phyloP scores from a whole-genome alignment of 2,113 vertebrate species.

The Aspidoscelis tigris region DNA sequence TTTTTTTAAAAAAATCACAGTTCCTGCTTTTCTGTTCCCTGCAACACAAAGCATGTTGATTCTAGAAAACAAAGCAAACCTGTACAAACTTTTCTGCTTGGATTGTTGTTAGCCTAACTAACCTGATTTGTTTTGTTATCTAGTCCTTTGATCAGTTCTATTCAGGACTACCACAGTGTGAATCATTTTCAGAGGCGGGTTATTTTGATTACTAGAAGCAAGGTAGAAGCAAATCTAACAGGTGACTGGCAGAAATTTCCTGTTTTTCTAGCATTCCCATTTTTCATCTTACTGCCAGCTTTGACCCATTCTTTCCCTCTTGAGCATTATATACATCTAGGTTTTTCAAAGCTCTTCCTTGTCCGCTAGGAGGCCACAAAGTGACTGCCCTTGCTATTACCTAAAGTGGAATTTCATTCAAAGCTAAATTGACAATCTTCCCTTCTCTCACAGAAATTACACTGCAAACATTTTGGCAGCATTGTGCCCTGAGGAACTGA shows the following conservation, averaged over 20 bases:
- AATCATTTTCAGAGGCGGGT: conserved; percentile 19
- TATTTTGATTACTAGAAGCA: not conserved
- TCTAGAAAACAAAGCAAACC: conserved; percentile 23
- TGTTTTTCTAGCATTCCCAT: not conserved
- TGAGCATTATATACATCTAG: not conserved
- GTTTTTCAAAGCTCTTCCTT: not conserved
- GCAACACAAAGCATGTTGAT: not conserved
- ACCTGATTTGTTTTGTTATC: conserved; percentile 11
- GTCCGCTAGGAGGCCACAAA: not conserved
- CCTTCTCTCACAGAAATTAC: not conserved
- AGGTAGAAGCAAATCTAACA: conserved; percentile 8
- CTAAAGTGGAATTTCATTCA: not conserved
- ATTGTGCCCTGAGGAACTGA: not conserved
- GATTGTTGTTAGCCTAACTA: conserved; percentile 4
- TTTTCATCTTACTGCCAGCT: not conserved
- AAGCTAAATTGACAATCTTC: not conserved
- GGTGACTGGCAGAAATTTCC: not conserved
- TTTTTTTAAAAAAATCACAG: conserved; percentile 8
- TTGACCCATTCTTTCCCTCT: not conserved
- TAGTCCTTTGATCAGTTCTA: conserved; percentile 2
- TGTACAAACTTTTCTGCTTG: not conserved
- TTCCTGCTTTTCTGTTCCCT: conserved; percentile 18
- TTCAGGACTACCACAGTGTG: not conserved
- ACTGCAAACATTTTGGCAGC: not conserved
- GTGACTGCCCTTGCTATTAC: not conserved